Evolutionary conservation across 1,140 invertebrate species (phyloP), one percentile per base, ranked within the genome.

Genomic region (Augochlora pura): DNA sequence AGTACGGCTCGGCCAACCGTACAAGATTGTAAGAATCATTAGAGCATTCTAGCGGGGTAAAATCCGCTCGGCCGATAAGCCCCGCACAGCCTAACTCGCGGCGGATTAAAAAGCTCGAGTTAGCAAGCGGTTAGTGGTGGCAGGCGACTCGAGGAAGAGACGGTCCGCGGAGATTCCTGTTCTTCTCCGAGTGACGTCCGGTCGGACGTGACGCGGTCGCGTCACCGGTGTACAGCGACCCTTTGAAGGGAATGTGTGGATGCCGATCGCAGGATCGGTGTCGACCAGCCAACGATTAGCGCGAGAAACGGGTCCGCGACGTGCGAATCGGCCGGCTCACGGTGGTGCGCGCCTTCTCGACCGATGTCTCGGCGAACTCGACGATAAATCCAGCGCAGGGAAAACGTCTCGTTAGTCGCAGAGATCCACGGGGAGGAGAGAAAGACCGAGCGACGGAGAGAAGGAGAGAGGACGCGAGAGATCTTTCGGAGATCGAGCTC

Each of bases 401-500:
- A 87, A 87, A 87, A 87, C 78, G 85, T 87, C 85, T 87, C 85
- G 85, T 87, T 87, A 87, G 84, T 79, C 84, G 78, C 21, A 2
- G 42, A 60, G 68, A 77, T 63, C 59, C 38, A 70, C 79, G 72
- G 60, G 60, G 60, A 67, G 39, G 49, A 64, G 52, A 52, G 72
- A 72, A 18, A 73, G 21, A 9, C 21, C n/a, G 54, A 77, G 42
- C 59, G 39, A 42, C 64, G 68, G 21, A 73, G 16, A 6, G 49
- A 52, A 18, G 18, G 52, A 57, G 21, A n/a, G 52, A 77, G 60
- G 59, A 39, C 39, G 72, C 68, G 21, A 68, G 80, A 73, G 81
- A 86, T 86, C 85, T 83, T 86, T 86, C 77, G 84, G 70, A 77
- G 85, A 86, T 86, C 85, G 71, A 78, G 69, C 80, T 74, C 76